A percentile compares a stretch with the other conserved stretches of the same genome.
These are phyloP conservation scores for Cecropterus lyciades DNA, from an alignment of 1,140 invertebrate species.

Conservation along the genomic window DNA sequence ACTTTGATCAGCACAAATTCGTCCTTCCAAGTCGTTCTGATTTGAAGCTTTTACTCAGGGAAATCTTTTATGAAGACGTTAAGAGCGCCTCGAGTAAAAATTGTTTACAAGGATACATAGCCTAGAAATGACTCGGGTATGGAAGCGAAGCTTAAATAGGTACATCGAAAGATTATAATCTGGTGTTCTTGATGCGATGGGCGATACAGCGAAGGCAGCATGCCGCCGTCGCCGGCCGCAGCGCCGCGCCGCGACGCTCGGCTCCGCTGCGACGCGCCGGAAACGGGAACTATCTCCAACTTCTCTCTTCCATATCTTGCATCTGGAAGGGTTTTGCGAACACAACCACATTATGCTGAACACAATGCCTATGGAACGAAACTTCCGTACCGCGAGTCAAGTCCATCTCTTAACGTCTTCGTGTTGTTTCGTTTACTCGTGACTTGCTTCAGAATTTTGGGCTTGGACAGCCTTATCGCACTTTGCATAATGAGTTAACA, in stretches of 20 bases:
- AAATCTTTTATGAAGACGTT: slow-evolving; percentile 45
- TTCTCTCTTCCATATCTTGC: slow-evolving; percentile 71
- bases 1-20: background rate
- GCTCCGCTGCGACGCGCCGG: slow-evolving; percentile 38
- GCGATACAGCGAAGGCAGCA: slow-evolving; percentile 36
- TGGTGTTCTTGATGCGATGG: slow-evolving; percentile 42
- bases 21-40: slow-evolving; percentile 12
- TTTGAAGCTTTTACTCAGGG: slow-evolving; percentile 16
- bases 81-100: slow-evolving; percentile 50
- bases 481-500: slow-evolving; percentile 58
- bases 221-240: slow-evolving; percentile 41
- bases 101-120: slow-evolving; percentile 3
- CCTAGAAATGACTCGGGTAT: slow-evolving; percentile 74
- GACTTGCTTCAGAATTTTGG: slow-evolving; percentile 10
- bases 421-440: slow-evolving; percentile 26
- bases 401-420: slow-evolving; percentile 68
- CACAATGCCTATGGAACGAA: slow-evolving; percentile 66
- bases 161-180: slow-evolving; percentile 46
- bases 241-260: slow-evolving; percentile 21
- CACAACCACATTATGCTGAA: slow-evolving; percentile 83
- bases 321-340: slow-evolving; percentile 83
- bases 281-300: slow-evolving; percentile 34
- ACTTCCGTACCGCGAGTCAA: slow-evolving; percentile 80
- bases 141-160: slow-evolving; percentile 59
- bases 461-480: slow-evolving; percentile 39